These are phyloP conservation scores for Ladona fulva DNA, from an alignment of 1,140 invertebrate species.

Conservation along the genomic window DNA sequence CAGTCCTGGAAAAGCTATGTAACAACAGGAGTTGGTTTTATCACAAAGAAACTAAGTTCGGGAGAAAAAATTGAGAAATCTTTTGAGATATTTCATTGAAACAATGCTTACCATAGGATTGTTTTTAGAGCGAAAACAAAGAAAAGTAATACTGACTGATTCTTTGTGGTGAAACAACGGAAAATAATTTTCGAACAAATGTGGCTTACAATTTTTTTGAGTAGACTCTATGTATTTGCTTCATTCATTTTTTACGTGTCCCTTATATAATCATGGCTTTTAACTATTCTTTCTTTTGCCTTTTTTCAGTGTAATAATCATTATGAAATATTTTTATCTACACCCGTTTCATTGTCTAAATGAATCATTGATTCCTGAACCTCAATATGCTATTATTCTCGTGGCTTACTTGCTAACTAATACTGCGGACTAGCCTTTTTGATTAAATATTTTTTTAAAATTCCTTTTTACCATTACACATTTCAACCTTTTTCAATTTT, in stretches of 20 bases:
- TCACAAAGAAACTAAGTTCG: constrained; percentile 9
- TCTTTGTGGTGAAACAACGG: constrained; percentile 14
- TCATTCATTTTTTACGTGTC: constrained; percentile 11
- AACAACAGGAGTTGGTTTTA: constrained; percentile 1
- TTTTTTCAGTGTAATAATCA: background rate
- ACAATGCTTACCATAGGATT: no score
- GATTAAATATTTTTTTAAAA: background rate
- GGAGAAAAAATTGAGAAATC: background rate
- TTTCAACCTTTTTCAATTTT: background rate
- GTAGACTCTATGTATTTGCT: constrained; percentile 12
- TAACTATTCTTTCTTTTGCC: background rate
- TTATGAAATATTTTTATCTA: background rate
- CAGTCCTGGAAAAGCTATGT: constrained; percentile 7
- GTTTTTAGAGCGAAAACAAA: no score
- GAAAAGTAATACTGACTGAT: background rate
- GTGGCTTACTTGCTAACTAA: constrained; percentile 5
- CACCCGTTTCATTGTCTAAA: no score
- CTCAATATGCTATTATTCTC: background rate
- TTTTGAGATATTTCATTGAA: no score
- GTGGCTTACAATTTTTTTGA: constrained; percentile 1
- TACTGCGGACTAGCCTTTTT: constrained; percentile 10
- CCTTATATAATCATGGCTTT: constrained; percentile 12
- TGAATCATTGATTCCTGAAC: no score
- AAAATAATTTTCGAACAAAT: background rate
- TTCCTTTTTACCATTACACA: background rate